Base-by-base conservation (phyloP, 2,888 invertebrate genomes). In the Tiphia femorata region DNA sequence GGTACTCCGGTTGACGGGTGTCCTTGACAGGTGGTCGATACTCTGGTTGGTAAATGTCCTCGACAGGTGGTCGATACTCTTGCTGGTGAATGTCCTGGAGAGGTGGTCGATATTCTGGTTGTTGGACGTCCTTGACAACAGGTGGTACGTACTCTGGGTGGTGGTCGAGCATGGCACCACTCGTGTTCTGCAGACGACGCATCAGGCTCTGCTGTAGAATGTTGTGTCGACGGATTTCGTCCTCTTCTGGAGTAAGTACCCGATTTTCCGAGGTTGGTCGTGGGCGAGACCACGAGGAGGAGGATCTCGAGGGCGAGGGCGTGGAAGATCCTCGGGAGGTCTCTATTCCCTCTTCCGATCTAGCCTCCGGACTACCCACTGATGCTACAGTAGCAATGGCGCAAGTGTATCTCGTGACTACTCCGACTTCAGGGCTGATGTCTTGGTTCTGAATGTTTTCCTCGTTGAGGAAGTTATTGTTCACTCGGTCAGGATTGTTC, bases 401-500 rank as follows among this genome's bases (percentile, higher is more conserved):
- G 41, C 78, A 76, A 0, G 83, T 67, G 46, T 82, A 81, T 14
- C 82, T 72, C 4, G 83, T 83, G 0, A 83, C 77, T 0, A 83
- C 66, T 0, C 82, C 81, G 1, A 70, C 53, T 0, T 80, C 80
- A 0, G 78, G 61, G 12, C 80, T 78, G 43, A 82, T 80, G 21
- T 83, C 82, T 48, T 82, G 82, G 48, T 83, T 82, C 41, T 78
- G 66, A 6, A 81, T 81, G 25, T 80, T 73, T 29, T 73, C 67
- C 21, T 76, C 77, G 7, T 77, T 63, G 12, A 49, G 33, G 38
- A 74, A 63, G 2, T 19, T 33, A 12, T 7, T 8, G n/a, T n/a
- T n/a, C n/a, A n/a, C n/a, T n/a, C n/a, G n/a, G n/a, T n/a, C n/a
- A n/a, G n/a, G n/a, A n/a, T 33, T 14, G 8, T 12, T 33, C 33